These are phyloP conservation scores for Planococcus citri DNA, from an alignment of 1,140 invertebrate species.

Conservation along the genomic window DNA sequence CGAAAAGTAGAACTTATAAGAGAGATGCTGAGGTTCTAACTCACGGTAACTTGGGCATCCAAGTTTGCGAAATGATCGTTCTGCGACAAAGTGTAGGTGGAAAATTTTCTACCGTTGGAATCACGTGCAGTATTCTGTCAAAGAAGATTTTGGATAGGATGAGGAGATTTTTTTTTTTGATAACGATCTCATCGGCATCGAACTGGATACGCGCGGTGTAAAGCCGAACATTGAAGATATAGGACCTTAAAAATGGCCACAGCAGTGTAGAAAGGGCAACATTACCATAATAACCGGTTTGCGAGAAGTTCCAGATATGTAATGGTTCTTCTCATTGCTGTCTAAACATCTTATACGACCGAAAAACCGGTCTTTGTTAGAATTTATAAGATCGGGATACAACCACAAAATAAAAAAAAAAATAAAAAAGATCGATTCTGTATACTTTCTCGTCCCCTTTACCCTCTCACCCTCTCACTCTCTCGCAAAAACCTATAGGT, in stretches of 20 bases:
- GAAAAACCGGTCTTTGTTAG: constrained; percentile 3
- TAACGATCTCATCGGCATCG: neutral
- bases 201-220: neutral
- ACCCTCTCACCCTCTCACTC: neutral
- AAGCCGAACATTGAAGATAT: neutral
- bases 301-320: neutral
- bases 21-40: too few species aligned
- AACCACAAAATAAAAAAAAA: neutral
- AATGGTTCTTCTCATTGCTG: neutral
- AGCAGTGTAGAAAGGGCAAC: neutral
- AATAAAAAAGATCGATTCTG: too few species aligned
- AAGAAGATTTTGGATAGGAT: neutral
- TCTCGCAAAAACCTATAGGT: too few species aligned
- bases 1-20: too few species aligned
- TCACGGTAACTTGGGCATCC: too few species aligned
- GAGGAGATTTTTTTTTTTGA: neutral
- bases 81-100: neutral
- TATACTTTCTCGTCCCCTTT: constrained; percentile 5
- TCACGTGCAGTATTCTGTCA: too few species aligned
- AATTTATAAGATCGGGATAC: neutral
- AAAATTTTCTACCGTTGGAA: too few species aligned
- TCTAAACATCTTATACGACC: constrained; percentile 1
- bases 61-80: too few species aligned
- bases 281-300: constrained; percentile 7
- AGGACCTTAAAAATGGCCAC: neutral